A percentile compares a stretch with the other conserved stretches of the same genome.
Evolutionary conservation across 2,797 vertebrate species (phyloP).

Genomic region (Lepus oiostolus): DNA sequence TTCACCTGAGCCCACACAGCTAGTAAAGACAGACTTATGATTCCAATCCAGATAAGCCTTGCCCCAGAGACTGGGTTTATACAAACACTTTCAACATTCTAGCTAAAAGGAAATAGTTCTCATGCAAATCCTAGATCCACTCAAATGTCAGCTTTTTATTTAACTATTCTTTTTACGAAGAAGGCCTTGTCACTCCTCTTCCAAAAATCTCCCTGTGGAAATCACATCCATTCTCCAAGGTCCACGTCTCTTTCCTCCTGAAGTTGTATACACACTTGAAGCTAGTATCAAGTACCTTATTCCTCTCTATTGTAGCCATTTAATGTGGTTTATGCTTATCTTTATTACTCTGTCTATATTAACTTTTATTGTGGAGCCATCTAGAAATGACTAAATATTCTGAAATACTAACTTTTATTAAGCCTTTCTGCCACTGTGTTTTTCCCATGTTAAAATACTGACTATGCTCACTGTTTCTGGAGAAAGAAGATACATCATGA

Average conservation of each 20-base stretch:
- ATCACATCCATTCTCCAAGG: neutral
- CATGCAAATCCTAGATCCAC: neutral
- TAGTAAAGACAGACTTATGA: neutral
- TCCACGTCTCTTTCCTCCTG: neutral
- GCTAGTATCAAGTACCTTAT: neutral
- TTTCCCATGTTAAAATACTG: neutral
- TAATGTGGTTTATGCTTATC: neutral
- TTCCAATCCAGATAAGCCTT: neutral
- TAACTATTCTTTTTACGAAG: neutral
- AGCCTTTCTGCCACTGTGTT: neutral
- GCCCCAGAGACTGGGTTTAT: neutral
- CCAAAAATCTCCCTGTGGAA: neutral
- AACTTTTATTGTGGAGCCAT: neutral
- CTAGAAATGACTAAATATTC: neutral
- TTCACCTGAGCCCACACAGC: neutral
- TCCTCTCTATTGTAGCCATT: neutral
- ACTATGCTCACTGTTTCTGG: neutral
- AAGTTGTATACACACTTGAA: neutral
- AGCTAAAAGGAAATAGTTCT: neutral
- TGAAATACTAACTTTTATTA: neutral
- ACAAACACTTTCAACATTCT: neutral
- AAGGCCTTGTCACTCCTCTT: neutral
- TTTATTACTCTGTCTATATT: neutral
- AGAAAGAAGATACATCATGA: neutral
- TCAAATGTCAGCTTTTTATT: neutral